Evolutionary conservation across 2,113 vertebrate genomes (phyloP), one percentile per base, ranked within the genome.

Genomic region (Poecilia latipinna): DNA sequence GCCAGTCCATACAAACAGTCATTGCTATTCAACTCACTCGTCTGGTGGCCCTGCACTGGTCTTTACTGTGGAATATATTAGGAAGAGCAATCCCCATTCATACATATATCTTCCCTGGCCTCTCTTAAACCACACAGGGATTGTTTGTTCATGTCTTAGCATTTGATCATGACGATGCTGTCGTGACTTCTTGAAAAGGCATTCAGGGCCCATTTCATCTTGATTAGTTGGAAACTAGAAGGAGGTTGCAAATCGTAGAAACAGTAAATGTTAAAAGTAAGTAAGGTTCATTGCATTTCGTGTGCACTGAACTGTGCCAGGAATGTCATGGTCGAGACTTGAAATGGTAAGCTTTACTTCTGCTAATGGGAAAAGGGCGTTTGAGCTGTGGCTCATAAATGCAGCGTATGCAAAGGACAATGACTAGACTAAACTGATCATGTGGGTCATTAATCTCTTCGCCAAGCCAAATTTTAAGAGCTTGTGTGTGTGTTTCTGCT

Each of bases 11-110:
- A 82, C 83, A 71, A 78, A 72, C 80, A 70, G 85, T 79, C 86
- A 91, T 93, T 93, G 80, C 82, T 86, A 91, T 92, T 92, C 90
- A 44, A 67, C 80, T 91, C 91, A 90, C 88, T 87, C 69, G 65
- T 79, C 68, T 28, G 54, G 71, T 66, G 78, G 72, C 82, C 62
- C 77, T 35, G 13, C 72, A 54, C 64, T 70, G 81, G 77, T 86
- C 89, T 90, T 91, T 81, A 82, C 62, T n/a, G 65, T 17, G 8
- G 88, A 92, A 90, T 84, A 84, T 72, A 90, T 89, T 87, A 89
- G 61, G 71, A 65, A 39, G 68, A 83, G 83, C 81, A 72, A 87
- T 88, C 88, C 83, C 72, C 62, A 62, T 81, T 75, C 29, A n/a
- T 82, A 80, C 85, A 90, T 93, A 92, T 86, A 89, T 87, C 85